phyloP scores from a whole-genome alignment of 2,888 invertebrate genomes.

The Axea sp. region DNA sequence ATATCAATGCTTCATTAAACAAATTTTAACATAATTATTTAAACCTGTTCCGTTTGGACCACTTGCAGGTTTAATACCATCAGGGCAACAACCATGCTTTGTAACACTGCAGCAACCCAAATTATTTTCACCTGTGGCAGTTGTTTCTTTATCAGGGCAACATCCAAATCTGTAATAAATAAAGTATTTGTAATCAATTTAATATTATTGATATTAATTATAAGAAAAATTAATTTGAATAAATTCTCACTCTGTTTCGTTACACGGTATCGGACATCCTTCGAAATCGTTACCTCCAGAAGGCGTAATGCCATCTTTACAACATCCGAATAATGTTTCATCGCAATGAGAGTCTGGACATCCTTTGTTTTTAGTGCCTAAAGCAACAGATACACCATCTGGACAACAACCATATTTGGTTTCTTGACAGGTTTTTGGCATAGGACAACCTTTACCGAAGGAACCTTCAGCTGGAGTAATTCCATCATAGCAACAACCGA shows the following conservation, averaged over 20 bases:
- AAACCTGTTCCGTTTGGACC: slow-evolving; percentile 82
- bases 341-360: slow-evolving; percentile 88
- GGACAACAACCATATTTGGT: slow-evolving; percentile 90
- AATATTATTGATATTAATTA: neutral
- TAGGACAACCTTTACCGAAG: slow-evolving; percentile 88
- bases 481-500: slow-evolving; percentile 93
- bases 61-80: slow-evolving; percentile 83
- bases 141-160: slow-evolving; percentile 80
- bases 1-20: no score
- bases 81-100: slow-evolving; percentile 86
- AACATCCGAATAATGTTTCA: slow-evolving; percentile 92
- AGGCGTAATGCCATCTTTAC: slow-evolving; percentile 87
- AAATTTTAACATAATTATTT: no score
- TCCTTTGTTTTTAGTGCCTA: slow-evolving; percentile 85
- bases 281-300: slow-evolving; percentile 91
- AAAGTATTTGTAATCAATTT: no score
- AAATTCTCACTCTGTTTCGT: slow-evolving; percentile 80
- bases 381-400: slow-evolving; percentile 89
- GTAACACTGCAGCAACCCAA: slow-evolving; percentile 79
- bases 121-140: slow-evolving; percentile 75
- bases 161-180: slow-evolving; percentile 79
- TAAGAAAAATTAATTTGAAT: no score
- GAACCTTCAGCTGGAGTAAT: slow-evolving; percentile 89
- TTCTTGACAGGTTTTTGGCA: slow-evolving; percentile 87
- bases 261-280: slow-evolving; percentile 87